Evolutionary conservation across 2,113 vertebrate genomes (phyloP).

Genomic region (Gobius niger): DNA sequence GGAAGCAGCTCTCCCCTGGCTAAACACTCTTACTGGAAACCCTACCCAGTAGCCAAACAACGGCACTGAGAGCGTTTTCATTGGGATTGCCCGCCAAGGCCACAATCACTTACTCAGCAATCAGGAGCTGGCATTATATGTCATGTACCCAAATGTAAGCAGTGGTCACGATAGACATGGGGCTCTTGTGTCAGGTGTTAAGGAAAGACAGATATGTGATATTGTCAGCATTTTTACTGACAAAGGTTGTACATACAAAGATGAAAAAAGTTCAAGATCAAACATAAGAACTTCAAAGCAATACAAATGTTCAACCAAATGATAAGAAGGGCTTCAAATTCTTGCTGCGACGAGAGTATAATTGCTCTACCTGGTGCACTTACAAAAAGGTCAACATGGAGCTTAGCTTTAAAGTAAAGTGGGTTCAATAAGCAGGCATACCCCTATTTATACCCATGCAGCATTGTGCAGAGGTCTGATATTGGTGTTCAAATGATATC

Average conservation of each 20-base stretch:
- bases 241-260: not conserved
- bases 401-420: no score
- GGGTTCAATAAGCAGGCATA: no score
- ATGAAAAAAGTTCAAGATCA: not conserved
- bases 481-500: no score
- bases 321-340: not conserved
- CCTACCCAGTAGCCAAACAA: slow-evolving; percentile 56
- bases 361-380: no score
- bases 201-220: not conserved
- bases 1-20: slow-evolving; percentile 38
- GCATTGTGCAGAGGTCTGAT: no score
- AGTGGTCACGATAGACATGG: not conserved
- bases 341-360: no score
- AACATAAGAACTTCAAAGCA: not conserved
- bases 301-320: no score
- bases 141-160: not conserved
- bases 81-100: not conserved
- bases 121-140: not conserved
- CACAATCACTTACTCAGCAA: slow-evolving; percentile 4
- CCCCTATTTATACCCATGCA: no score
- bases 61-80: slow-evolving; percentile 20
- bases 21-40: slow-evolving; percentile 56
- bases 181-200: not conserved
- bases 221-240: not conserved
- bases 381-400: no score